phyloP scores from a whole-genome alignment of 2,797 vertebrate species.

The Anguilla megastoma region DNA sequence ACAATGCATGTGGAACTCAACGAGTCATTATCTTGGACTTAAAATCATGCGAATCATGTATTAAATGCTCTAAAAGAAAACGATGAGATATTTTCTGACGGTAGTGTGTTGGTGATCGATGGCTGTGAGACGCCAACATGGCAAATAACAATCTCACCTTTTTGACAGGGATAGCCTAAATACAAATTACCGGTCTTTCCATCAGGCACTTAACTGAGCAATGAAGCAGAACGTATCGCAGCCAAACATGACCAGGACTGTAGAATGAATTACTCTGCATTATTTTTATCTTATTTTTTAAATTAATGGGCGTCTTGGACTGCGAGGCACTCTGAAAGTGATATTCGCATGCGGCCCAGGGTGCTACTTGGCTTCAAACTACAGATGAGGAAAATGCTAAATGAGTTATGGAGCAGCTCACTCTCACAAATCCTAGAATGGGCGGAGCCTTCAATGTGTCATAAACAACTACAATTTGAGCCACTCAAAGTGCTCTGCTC shows the following conservation, averaged over 20 bases:
- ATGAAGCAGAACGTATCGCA: constrained; percentile 14
- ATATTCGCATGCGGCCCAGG: neutral
- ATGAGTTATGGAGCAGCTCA: neutral
- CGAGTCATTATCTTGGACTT: neutral
- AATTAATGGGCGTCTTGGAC: neutral
- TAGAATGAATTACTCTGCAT: neutral
- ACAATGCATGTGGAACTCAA: neutral
- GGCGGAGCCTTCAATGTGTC: neutral
- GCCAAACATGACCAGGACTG: constrained; percentile 12
- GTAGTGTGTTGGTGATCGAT: neutral
- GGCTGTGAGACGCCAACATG: neutral
- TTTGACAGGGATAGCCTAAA: neutral
- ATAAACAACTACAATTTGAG: neutral
- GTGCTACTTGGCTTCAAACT: neutral
- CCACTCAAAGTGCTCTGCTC: neutral
- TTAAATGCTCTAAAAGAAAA: neutral
- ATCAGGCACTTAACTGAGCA: constrained; percentile 3
- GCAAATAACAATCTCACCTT: neutral
- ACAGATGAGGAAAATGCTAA: neutral
- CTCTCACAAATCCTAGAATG: neutral
- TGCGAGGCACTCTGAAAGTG: neutral
- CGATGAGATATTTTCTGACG: neutral
- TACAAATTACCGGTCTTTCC: neutral
- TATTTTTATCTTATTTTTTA: neutral
- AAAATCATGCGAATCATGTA: neutral